These are phyloP conservation scores for Nomada hirtipes DNA, from an alignment of 2,888 invertebrate genomes.

Conservation along the genomic window DNA sequence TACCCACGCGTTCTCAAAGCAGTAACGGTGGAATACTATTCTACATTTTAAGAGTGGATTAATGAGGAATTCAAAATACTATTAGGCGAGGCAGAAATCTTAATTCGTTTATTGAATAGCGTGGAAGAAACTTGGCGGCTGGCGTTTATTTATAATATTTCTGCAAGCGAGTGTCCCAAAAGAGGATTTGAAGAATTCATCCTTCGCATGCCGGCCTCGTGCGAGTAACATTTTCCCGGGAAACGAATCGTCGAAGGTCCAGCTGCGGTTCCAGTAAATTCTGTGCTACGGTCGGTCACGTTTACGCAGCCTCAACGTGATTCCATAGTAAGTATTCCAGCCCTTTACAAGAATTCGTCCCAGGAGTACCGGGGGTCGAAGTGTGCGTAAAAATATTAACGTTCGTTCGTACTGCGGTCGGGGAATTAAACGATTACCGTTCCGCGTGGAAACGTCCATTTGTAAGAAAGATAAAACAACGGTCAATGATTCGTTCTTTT, in stretches of 20 bases:
- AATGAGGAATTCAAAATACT: too few species aligned
- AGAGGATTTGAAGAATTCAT: not conserved
- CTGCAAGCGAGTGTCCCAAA: not conserved
- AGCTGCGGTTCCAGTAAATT: conserved; percentile 43
- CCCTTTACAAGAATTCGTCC: not conserved
- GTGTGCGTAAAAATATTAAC: conserved; percentile 8
- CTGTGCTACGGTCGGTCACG: conserved; percentile 12
- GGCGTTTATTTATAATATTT: not conserved
- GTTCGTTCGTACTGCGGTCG: not conserved
- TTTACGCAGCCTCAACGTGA: conserved; percentile 22
- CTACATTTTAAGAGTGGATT: not conserved
- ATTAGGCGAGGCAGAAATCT: not conserved
- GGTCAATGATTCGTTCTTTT: conserved; percentile 27
- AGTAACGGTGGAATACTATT: not conserved
- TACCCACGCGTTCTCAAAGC: not conserved
- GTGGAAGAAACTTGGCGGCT: not conserved
- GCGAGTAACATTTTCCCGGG: conserved; percentile 24
- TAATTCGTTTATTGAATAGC: not conserved
- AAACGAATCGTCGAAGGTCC: conserved; percentile 25
- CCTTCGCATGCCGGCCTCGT: conserved; percentile 24
- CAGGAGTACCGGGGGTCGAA: not conserved
- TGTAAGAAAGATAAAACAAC: not conserved
- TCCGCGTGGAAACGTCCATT: conserved; percentile 13
- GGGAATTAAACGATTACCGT: conserved; percentile 29
- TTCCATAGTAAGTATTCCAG: conserved; percentile 1